Conservation (phyloP, 2,113 vertebrate species). For the Lophius piscatorius region DNA sequence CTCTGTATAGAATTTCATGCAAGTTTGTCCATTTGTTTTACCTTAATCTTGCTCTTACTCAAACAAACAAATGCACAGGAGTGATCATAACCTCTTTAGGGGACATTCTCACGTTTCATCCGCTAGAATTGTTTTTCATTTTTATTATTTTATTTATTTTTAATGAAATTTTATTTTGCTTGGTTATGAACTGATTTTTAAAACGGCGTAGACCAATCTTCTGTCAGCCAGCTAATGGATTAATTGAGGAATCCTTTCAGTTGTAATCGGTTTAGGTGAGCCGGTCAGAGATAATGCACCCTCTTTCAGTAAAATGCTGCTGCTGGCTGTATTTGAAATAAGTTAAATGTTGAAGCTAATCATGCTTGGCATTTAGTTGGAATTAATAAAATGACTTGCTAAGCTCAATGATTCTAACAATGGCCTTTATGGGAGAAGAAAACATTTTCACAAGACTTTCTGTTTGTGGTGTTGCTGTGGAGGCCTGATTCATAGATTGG, state of each 20-base stretch:
- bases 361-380: too few species aligned
- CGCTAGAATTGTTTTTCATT: not conserved
- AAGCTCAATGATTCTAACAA: constrained; percentile 12
- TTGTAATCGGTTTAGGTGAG: not conserved
- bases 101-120: not conserved
- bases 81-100: not conserved
- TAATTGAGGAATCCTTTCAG: not conserved
- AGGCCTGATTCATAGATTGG: constrained; percentile 30
- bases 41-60: too few species aligned
- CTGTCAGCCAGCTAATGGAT: not conserved
- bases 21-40: too few species aligned
- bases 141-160: too few species aligned
- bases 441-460: constrained; percentile 16
- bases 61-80: too few species aligned
- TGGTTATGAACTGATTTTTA: not conserved
- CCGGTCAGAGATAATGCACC: too few species aligned
- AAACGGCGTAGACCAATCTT: not conserved
- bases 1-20: too few species aligned
- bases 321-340: too few species aligned
- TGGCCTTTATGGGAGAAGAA: not conserved
- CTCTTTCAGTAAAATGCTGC: too few species aligned
- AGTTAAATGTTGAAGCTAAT: too few species aligned
- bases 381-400: not conserved
- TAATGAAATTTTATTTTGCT: too few species aligned
- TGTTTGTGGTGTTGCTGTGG: not conserved